Conservation (phyloP, 2,797 vertebrate species). For the Pogoniulus pusillus region DNA sequence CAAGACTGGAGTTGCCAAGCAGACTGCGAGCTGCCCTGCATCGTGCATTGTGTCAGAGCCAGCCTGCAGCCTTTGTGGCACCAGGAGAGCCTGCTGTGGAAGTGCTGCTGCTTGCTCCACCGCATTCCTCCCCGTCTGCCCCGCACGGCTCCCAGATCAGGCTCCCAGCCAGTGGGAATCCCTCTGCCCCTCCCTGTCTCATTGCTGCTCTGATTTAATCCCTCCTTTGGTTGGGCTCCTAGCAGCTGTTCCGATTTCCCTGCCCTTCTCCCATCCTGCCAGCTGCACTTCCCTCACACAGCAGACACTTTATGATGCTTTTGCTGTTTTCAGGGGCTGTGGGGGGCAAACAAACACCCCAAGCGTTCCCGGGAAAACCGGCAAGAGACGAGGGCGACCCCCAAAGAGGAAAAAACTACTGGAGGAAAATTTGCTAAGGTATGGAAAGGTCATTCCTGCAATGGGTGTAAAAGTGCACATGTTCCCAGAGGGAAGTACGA, state of each 20-base stretch:
- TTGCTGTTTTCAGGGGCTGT: conserved; percentile 62
- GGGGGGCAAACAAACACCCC: conserved; percentile 69
- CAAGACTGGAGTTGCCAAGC: conserved; percentile 31
- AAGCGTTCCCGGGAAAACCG: conserved; percentile 76
- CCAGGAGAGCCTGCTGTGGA: conserved; percentile 44
- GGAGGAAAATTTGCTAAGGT: conserved; percentile 84
- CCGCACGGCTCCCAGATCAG: conserved; percentile 2
- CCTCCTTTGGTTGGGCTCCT: conserved; percentile 32
- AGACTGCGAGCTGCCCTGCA: neutral
- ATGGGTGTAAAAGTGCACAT: fast-evolving
- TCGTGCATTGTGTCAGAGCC: neutral
- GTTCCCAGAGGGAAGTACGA: neutral
- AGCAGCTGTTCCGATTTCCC: conserved; percentile 27
- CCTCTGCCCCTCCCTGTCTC: neutral
- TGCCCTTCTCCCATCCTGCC: conserved; percentile 8
- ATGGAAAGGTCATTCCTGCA: conserved; percentile 22
- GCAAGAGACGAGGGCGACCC: conserved; percentile 90
- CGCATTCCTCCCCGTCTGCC: conserved; percentile 43
- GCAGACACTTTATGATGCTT: conserved; percentile 29
- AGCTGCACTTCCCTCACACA: neutral
- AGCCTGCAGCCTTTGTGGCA: conserved; percentile 51
- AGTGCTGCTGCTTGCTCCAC: conserved; percentile 41
- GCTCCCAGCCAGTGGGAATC: conserved; percentile 44
- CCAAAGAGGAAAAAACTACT: conserved; percentile 88
- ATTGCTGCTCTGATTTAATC: conserved; percentile 32